These are phyloP conservation scores for Rhinolophus ferrumequinum DNA, from an alignment of 2,113 vertebrate genomes.

Conservation along the genomic window DNA sequence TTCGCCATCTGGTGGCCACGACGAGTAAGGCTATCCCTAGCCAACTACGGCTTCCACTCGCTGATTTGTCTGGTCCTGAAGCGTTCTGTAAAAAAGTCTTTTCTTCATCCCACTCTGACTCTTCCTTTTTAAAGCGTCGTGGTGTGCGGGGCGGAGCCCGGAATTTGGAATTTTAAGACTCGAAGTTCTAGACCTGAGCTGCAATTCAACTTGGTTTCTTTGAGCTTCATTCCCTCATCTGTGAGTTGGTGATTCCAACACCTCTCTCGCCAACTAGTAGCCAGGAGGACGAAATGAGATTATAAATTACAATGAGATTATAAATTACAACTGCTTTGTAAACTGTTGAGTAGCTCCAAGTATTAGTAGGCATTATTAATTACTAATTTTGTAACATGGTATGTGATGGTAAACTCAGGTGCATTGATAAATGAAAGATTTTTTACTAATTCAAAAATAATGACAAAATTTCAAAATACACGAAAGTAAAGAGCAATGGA, in stretches of 20 bases:
- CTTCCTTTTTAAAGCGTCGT: not conserved
- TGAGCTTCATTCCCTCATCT: not conserved
- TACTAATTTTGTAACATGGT: not conserved
- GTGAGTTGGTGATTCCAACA: not conserved
- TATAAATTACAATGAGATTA: not conserved
- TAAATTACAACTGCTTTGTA: not conserved
- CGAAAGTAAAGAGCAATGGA: not conserved
- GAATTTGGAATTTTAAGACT: not conserved
- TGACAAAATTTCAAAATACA: not conserved
- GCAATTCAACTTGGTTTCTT: not conserved
- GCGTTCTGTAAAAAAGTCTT: not conserved
- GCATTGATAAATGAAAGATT: not conserved
- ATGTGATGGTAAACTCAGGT: not conserved
- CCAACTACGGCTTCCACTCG: not conserved
- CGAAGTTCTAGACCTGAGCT: not conserved
- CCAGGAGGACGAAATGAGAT: not conserved
- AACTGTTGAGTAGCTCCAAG: not conserved
- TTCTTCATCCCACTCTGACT: not conserved
- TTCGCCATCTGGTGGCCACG: slow-evolving; percentile 77
- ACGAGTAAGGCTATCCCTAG: not conserved
- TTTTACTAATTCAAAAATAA: not conserved
- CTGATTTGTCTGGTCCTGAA: not conserved
- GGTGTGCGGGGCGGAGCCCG: not conserved
- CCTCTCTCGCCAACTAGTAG: too few species aligned
- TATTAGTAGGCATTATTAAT: not conserved